Evolutionary conservation across 2,113 vertebrate genomes (phyloP).

Genomic region (Sisor rabdophorus): DNA sequence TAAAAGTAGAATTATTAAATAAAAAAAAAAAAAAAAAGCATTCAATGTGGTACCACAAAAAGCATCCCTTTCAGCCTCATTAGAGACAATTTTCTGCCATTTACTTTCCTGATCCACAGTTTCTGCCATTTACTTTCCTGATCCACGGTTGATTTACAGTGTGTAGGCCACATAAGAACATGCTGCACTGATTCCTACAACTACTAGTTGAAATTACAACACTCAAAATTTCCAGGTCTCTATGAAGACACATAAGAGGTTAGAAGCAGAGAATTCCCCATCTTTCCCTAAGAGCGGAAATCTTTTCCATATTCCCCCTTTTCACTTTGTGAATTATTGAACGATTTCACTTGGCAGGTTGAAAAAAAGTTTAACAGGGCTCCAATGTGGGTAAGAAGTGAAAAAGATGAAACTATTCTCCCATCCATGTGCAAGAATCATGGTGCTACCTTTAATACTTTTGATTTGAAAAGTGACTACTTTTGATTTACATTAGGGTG

Average conservation of each 20-base stretch:
- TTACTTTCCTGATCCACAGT: conserved; percentile 42
- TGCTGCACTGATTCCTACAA: conserved; percentile 65
- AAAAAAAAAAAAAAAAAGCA: neutral
- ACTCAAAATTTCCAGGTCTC: conserved; percentile 71
- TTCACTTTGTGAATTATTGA: conserved; percentile 50
- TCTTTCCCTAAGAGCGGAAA: conserved; percentile 54
- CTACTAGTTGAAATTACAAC: conserved; percentile 67
- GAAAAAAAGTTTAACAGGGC: conserved; percentile 54
- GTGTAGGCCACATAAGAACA: conserved; percentile 50
- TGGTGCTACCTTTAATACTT: too few relatives aligned
- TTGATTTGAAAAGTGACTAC: conserved; percentile 16
- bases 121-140: too few relatives aligned
- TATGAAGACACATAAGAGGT: conserved; percentile 67
- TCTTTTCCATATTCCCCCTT: conserved; percentile 62
- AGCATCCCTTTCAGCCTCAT: conserved; percentile 32
- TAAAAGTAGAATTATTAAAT: neutral
- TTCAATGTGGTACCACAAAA: conserved; percentile 28
- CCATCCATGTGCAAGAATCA: too few relatives aligned
- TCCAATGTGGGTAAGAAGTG: conserved; percentile 37
- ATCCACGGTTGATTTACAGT: conserved; percentile 57
- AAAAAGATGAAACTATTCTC: too few relatives aligned
- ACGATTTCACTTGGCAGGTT: conserved; percentile 48
- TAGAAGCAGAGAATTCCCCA: conserved; percentile 54
- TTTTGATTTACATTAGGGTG: conserved; percentile 62
- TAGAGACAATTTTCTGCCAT: conserved; percentile 26